Percentiles rank a stretch among this genome's conserved stretches.
Conservation (phyloP, 2,113 vertebrate species). For the Amia ocellicauda region DNA sequence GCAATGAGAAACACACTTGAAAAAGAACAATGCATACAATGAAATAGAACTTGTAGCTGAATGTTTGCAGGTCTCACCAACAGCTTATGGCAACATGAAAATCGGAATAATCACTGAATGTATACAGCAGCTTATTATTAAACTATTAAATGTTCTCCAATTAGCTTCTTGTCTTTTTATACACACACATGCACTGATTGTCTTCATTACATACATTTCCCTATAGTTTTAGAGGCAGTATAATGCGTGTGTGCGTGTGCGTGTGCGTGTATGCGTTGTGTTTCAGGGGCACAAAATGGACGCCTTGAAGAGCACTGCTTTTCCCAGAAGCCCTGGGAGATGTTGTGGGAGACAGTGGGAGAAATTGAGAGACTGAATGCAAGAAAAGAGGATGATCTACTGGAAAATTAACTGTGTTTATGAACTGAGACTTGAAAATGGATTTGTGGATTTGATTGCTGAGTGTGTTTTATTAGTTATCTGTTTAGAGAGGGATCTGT, state of each 20-base stretch:
- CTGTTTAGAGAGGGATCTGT: too few relatives aligned
- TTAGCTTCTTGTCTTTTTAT: constrained; percentile 59
- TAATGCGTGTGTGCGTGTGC: constrained; percentile 15
- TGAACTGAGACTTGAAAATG: too few relatives aligned
- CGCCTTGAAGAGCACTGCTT: too few relatives aligned
- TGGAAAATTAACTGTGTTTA: too few relatives aligned
- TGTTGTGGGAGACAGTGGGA: too few relatives aligned
- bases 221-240: constrained; percentile 32
- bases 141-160: constrained; percentile 76
- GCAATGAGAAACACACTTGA: constrained; percentile 60
- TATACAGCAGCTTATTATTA: constrained; percentile 80
- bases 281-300: too few relatives aligned
- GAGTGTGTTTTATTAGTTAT: too few relatives aligned
- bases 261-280: constrained; percentile 25
- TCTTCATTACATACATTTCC: constrained; percentile 24
- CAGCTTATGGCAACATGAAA: constrained; percentile 75
- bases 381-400: too few relatives aligned
- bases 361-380: too few relatives aligned
- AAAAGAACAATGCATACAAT: constrained; percentile 63
- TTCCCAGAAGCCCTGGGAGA: too few relatives aligned
- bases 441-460: too few relatives aligned
- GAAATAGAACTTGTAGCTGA: constrained; percentile 71
- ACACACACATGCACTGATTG: constrained; percentile 17
- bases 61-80: constrained; percentile 77
- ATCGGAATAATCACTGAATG: constrained; percentile 80